Conservation (phyloP, 1,140 invertebrate species). For the Apis laboriosa region DNA sequence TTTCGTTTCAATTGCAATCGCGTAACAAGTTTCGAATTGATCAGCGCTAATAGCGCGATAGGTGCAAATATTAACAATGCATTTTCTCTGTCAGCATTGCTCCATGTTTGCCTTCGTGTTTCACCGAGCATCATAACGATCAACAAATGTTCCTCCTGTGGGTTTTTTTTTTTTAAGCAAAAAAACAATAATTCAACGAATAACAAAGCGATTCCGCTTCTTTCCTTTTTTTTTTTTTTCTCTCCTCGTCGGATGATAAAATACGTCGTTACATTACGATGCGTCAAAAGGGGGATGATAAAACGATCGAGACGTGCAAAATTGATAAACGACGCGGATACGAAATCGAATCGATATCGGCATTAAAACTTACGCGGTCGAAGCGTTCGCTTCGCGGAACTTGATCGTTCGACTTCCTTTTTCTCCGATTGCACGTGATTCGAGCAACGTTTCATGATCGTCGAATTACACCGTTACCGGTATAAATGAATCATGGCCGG, state of each 20-base stretch:
- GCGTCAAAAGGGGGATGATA: too few species aligned
- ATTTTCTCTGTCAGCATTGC: slow-evolving; percentile 43
- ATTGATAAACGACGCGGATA: slow-evolving; percentile 25
- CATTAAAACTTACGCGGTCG: slow-evolving; percentile 43
- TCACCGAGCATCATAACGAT: not conserved
- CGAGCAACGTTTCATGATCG: slow-evolving; percentile 40
- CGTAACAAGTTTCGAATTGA: slow-evolving; percentile 45
- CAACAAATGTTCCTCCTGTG: not conserved
- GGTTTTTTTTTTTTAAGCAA: not conserved
- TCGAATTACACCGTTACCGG: slow-evolving; percentile 47
- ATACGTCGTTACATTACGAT: not conserved
- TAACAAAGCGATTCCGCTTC: too few species aligned
- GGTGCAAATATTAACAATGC: slow-evolving; percentile 57
- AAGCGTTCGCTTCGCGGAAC: not conserved
- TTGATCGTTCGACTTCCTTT: slow-evolving; percentile 14
- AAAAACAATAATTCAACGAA: not conserved
- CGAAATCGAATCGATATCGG: slow-evolving; percentile 24
- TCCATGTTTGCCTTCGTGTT: slow-evolving; percentile 25
- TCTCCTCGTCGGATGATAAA: not conserved
- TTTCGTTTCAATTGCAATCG: slow-evolving; percentile 12
- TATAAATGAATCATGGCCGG: slow-evolving; percentile 49
- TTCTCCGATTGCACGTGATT: slow-evolving; percentile 56
- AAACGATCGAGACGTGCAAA: slow-evolving; percentile 18
- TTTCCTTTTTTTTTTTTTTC: too few species aligned
- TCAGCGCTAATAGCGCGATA: slow-evolving; percentile 10